Evolutionary conservation across 1,140 invertebrate genomes (phyloP).

Genomic region (Sweltsa coloradensis): DNA sequence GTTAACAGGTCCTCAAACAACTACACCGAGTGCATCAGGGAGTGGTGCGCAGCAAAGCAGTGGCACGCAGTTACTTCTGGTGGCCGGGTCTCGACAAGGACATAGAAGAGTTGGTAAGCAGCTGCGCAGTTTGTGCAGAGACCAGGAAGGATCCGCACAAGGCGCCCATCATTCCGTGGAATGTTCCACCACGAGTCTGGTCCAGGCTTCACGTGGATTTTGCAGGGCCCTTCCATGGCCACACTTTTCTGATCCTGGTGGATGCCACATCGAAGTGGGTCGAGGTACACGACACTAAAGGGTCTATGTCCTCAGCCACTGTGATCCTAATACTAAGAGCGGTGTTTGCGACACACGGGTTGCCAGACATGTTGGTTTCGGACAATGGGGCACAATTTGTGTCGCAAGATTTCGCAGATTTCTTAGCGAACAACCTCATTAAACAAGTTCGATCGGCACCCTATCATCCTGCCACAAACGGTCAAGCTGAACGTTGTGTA

Average conservation of each 20-base stretch:
- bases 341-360: slow-evolving; percentile 12
- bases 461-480: slow-evolving; percentile 26
- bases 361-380: slow-evolving; percentile 22
- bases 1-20: slow-evolving; percentile 18
- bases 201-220: slow-evolving; percentile 25
- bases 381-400: slow-evolving; percentile 25
- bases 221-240: slow-evolving; percentile 21
- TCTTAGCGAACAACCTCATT: slow-evolving; percentile 22
- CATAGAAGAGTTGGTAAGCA: slow-evolving; percentile 28
- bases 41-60: slow-evolving; percentile 37
- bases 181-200: background rate
- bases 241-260: slow-evolving; percentile 22
- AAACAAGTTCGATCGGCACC: slow-evolving; percentile 23
- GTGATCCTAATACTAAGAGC: no score
- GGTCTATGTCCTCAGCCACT: no score
- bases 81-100: slow-evolving; percentile 36
- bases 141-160: slow-evolving; percentile 7
- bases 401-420: slow-evolving; percentile 21
- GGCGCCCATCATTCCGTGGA: slow-evolving; percentile 1
- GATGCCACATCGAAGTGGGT: slow-evolving; percentile 29
- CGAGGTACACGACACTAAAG: slow-evolving; percentile 1
- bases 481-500: slow-evolving; percentile 22
- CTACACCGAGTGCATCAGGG: slow-evolving; percentile 33
- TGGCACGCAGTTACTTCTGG: slow-evolving; percentile 37
- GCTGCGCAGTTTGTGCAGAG: slow-evolving; percentile 30